Evolutionary conservation across 2,797 vertebrate genomes (phyloP).

Genomic region (Lepilemur ruficaudatus): DNA sequence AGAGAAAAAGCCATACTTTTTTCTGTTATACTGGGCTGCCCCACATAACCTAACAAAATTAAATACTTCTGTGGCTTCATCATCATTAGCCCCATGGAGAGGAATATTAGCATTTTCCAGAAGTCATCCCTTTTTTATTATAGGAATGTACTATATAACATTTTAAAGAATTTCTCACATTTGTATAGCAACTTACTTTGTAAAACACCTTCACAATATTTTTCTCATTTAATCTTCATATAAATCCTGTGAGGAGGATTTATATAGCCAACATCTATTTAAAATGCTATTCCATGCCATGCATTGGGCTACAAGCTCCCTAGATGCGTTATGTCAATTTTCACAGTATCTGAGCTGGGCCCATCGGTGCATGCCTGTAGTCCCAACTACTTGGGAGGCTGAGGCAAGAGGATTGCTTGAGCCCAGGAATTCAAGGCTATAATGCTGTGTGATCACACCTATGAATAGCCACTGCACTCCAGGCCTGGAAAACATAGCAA

Average conservation of each 20-base stretch:
- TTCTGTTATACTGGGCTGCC: neutral
- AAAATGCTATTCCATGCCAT: neutral
- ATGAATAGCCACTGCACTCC: neutral
- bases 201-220: conserved; percentile 26
- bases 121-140: conserved; percentile 17
- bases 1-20: neutral
- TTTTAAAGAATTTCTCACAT: conserved; percentile 36
- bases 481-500: neutral
- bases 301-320: neutral
- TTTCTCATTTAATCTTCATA: conserved; percentile 45
- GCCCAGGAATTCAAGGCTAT: neutral
- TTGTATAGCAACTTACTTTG: conserved; percentile 17
- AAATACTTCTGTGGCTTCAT: conserved; percentile 24
- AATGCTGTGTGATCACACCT: neutral
- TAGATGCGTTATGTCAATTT: conserved; percentile 20
- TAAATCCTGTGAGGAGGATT: neutral
- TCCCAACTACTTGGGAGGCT: neutral
- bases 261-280: conserved; percentile 34
- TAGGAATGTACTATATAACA: neutral
- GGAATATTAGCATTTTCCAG: conserved; percentile 14
- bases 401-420: neutral
- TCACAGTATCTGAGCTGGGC: neutral
- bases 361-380: neutral
- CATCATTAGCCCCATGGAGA: neutral
- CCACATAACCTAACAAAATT: conserved; percentile 7